These are phyloP conservation scores for Melospiza melodia DNA, from an alignment of 2,113 vertebrate species.

Conservation along the genomic window DNA sequence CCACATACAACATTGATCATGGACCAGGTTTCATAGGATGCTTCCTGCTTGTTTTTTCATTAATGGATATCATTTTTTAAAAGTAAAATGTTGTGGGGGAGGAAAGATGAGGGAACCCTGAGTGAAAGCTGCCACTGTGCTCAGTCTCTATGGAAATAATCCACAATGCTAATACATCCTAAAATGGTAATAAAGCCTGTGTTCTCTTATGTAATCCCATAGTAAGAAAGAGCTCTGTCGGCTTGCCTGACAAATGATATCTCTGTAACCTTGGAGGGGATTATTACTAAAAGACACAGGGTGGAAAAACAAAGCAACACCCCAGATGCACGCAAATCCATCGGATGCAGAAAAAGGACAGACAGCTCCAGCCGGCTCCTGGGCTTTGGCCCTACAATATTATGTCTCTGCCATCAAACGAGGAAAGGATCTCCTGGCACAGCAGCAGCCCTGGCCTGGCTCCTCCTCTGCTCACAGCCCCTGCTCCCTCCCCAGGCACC, in stretches of 20 bases:
- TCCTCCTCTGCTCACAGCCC: neutral
- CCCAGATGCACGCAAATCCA: neutral
- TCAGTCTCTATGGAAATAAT: slow-evolving; percentile 64
- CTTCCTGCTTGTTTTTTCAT: neutral
- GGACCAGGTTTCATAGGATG: neutral
- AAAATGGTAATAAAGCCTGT: slow-evolving; percentile 68
- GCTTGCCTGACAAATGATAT: slow-evolving; percentile 67
- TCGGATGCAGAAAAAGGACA: slow-evolving; percentile 6
- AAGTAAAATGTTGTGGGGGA: neutral
- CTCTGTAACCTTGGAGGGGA: slow-evolving; percentile 65
- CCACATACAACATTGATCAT: neutral
- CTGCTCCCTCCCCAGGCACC: neutral
- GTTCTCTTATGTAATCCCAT: slow-evolving; percentile 70
- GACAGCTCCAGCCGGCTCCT: neutral
- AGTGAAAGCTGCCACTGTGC: neutral
- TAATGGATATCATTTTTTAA: neutral
- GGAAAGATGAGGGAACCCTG: neutral
- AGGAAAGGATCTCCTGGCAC: neutral
- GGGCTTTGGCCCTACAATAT: accelerated
- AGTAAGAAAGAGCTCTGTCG: slow-evolving; percentile 57
- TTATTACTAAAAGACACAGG: slow-evolving; percentile 58
- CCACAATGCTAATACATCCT: slow-evolving; percentile 61
- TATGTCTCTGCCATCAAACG: accelerated
- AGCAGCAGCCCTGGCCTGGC: neutral
- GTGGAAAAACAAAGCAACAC: neutral